A percentile compares a stretch with the other conserved stretches of the same genome.
phyloP scores from a whole-genome alignment of 64 coral and sea anemone genomes.

The Platygyra sinensis region DNA sequence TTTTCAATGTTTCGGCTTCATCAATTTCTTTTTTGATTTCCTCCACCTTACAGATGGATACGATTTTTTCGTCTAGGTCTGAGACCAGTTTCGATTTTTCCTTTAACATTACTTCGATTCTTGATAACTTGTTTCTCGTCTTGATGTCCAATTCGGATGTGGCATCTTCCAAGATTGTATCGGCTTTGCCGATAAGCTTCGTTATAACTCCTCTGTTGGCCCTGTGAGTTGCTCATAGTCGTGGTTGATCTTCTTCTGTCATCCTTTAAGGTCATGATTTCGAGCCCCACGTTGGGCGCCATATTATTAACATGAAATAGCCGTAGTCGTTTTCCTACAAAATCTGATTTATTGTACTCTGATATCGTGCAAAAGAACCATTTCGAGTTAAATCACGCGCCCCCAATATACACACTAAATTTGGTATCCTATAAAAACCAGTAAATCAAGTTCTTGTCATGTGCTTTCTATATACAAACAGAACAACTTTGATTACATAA shows the following conservation, averaged over 20 bases:
- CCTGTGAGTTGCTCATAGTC: slow-evolving; percentile 17
- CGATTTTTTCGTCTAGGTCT: slow-evolving; percentile 11
- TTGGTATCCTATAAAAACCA: no score
- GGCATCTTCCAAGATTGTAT: slow-evolving; percentile 19
- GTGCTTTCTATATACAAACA: no score
- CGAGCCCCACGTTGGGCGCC: slow-evolving; percentile 20
- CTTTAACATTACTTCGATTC: slow-evolving; percentile 14
- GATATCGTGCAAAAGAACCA: no score
- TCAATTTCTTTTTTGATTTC: not conserved
- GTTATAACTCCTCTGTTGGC: slow-evolving; percentile 40
- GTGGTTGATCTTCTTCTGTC: slow-evolving; percentile 12
- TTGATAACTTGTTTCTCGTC: not conserved
- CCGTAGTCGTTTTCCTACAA: no score
- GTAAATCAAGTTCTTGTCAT: no score
- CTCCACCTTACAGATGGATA: no score
- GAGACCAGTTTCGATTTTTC: slow-evolving; percentile 29
- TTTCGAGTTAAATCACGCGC: no score
- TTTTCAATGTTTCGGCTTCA: slow-evolving; percentile 9
- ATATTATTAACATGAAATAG: not conserved
- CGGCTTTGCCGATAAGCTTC: slow-evolving; percentile 36
- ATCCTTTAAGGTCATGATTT: not conserved
- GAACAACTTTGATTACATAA: no score
- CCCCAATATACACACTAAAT: no score
- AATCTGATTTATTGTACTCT: no score
- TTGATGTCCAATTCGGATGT: not conserved